Percentiles rank a stretch among this genome's conserved stretches.
Conservation (phyloP, 2,797 vertebrate species). For the Alauda arvensis region DNA sequence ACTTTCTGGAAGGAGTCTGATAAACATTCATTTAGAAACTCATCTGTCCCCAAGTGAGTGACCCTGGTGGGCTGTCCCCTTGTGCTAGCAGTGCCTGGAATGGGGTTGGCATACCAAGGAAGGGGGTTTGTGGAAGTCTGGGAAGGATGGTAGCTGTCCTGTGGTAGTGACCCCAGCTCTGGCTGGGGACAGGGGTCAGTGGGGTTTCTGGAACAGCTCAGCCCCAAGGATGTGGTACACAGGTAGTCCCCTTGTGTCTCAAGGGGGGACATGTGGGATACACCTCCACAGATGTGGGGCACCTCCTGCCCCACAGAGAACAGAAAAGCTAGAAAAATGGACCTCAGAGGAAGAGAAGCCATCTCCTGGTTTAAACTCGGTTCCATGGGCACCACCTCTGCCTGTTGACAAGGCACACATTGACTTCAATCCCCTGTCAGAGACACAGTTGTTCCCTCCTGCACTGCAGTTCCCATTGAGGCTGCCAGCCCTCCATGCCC, state of each 20-base stretch:
- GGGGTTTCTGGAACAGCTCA: background rate
- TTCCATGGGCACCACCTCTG: background rate
- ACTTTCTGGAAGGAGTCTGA: background rate
- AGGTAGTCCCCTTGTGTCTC: background rate
- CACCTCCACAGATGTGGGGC: too few relatives aligned
- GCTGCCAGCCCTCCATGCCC: background rate
- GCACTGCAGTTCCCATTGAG: accelerated
- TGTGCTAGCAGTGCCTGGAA: background rate
- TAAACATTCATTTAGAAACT: background rate
- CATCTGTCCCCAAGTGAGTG: background rate
- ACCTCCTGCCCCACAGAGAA: background rate
- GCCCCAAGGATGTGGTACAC: background rate
- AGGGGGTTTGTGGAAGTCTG: background rate
- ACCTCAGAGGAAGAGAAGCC: background rate
- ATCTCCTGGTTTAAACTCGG: background rate
- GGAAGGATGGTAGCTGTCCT: background rate
- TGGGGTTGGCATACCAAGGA: accelerated
- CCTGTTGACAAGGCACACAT: background rate
- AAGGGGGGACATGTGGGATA: background rate
- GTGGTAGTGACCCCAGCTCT: background rate
- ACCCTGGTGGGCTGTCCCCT: background rate
- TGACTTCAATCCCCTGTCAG: background rate
- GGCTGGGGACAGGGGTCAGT: background rate
- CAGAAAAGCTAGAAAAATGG: background rate
- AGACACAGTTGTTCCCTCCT: accelerated